A percentile compares a stretch with the other conserved stretches of the same genome.
phyloP scores from a whole-genome alignment of 2,113 vertebrate genomes.

The rat (Rattus norvegicus) region DNA sequence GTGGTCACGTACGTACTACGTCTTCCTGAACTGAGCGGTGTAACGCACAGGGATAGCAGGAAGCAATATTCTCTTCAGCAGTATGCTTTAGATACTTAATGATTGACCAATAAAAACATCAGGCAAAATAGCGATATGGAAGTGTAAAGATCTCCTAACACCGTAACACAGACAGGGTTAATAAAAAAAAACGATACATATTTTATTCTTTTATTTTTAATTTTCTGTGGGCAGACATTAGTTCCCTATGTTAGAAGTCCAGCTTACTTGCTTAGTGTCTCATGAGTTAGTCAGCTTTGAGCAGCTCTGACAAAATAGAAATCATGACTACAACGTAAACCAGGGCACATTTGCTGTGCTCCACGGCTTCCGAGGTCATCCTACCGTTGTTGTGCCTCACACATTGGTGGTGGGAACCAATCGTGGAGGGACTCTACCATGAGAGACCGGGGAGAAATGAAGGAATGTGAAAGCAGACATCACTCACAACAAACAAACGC shows the following conservation, averaged over 20 bases:
- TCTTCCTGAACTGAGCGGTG: not conserved
- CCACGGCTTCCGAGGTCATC: not conserved
- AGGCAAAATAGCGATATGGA: not conserved
- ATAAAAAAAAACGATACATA: not conserved
- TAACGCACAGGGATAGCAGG: not conserved
- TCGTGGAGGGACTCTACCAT: too few species aligned
- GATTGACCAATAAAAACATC: not conserved
- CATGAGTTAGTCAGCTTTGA: not conserved
- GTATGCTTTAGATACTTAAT: not conserved
- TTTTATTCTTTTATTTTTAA: not conserved
- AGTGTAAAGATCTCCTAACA: not conserved
- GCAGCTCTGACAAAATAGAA: not conserved
- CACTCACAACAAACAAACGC: not conserved
- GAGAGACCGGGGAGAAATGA: not conserved
- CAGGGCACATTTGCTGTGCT: not conserved
- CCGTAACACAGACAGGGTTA: too few species aligned
- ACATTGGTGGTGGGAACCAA: not conserved
- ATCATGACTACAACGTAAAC: not conserved
- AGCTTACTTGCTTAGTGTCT: not conserved
- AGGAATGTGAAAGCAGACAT: not conserved
- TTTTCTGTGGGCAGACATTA: not conserved
- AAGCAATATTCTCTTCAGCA: not conserved
- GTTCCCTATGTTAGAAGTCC: not conserved
- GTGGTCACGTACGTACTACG: too few species aligned
- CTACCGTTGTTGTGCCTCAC: too few species aligned